These are phyloP conservation scores for Vollenhovia emeryi DNA, from an alignment of 1,140 invertebrate species.

Conservation along the genomic window DNA sequence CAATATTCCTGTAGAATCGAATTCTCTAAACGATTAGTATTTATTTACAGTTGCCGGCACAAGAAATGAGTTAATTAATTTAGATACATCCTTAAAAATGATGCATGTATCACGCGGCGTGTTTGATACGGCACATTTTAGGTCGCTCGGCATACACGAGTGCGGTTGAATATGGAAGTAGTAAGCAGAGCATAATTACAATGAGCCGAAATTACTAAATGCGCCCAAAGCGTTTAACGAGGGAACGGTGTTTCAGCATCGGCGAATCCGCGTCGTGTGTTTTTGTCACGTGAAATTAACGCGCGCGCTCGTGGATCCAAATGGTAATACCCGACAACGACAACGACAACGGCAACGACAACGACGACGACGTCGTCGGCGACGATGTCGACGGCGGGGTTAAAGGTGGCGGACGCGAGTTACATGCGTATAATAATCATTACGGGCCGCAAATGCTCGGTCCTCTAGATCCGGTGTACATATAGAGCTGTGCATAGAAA, in stretches of 20 bases:
- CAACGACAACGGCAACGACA: conserved; percentile 49
- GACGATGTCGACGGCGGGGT: conserved; percentile 32
- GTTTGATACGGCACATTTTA: conserved; percentile 50
- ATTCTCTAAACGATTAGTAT: background rate
- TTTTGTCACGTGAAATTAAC: conserved; percentile 57
- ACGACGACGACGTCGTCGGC: conserved; percentile 54
- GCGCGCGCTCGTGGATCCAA: conserved; percentile 38
- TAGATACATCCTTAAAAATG: conserved; percentile 12
- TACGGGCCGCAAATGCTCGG: conserved; percentile 69
- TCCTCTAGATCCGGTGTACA: conserved; percentile 58
- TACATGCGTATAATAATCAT: conserved; percentile 72
- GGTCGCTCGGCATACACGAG: conserved; percentile 30
- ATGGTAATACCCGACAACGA: conserved; percentile 61
- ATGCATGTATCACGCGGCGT: background rate
- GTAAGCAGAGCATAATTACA: conserved; percentile 60
- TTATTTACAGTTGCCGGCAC: background rate
- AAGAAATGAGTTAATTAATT: background rate
- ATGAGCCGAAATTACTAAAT: conserved; percentile 60
- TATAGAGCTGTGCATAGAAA: conserved; percentile 47
- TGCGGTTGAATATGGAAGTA: conserved; percentile 58
- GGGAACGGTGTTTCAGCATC: conserved; percentile 61
- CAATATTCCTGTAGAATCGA: background rate
- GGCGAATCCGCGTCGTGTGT: conserved; percentile 55
- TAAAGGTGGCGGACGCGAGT: conserved; percentile 68
- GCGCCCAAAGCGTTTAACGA: conserved; percentile 58